Evolutionary conservation across 1,140 invertebrate species (phyloP), one percentile per base, ranked within the genome.

Genomic region (Sitophilus oryzae): DNA sequence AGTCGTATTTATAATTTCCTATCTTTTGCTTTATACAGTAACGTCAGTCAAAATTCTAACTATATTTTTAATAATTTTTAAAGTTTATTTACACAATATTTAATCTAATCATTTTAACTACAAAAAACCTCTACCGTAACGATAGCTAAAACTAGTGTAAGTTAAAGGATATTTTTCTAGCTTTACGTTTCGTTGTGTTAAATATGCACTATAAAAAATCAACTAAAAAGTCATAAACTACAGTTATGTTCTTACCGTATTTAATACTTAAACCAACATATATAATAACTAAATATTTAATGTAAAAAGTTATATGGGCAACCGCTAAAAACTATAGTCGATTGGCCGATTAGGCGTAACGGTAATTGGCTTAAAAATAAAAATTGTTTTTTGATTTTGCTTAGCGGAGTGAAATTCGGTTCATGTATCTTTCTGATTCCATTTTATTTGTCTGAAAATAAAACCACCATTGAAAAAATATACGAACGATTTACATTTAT

Each of bases 371-470:
- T 30, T 30, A 30, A 30, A 30, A 42, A 18, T 19, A 21, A 15
- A 16, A 16, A n/a, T 2, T 38, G 36, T 16, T 38, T 38, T 38
- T 38, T n/a, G 1, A 16, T 38, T 38, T n/a, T 2, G 15, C 10
- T 42, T 18, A 18, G 15, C 15, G 40, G 40, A 9, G 40, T 42
- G 18, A 42, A 42, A 42, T 42, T 42, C 40, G 40, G 2, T 42
- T n/a, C 40, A 42, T 19, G 15, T 42, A 42, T 42, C 19, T 19
- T 19, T 42, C 40, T 42, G 40, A 42, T 42, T 42, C 40, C 40
- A 18, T 42, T 42, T 41, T 42, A 18, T n/a, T n/a, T 30, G 25
- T 30, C 25, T 30, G 25, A 5, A 30, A 30, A 6, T 6, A 30
- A 30, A 30, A 30, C 25, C 11, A 30, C 11, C 25, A 6, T 30